A percentile compares a stretch with the other conserved stretches of the same genome.
Conservation (phyloP, 2,888 invertebrate genomes). For the Euspilapteryx auroguttella region DNA sequence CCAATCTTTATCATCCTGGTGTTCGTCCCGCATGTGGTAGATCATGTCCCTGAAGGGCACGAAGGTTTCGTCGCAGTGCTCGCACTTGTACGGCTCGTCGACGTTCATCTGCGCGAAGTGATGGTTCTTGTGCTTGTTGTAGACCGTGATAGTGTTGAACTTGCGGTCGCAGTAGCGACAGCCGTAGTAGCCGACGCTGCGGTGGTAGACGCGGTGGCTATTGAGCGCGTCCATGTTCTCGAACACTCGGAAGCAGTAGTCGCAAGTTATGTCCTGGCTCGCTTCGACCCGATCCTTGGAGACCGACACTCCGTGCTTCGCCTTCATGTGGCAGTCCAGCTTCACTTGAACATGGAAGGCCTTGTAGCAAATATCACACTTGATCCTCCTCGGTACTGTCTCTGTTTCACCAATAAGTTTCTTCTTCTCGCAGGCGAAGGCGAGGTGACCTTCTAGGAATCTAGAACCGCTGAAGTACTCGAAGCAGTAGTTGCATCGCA, state of each 20-base stretch:
- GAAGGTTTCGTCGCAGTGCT: slow-evolving; percentile 57
- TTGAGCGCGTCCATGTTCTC: slow-evolving; percentile 39
- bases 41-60: slow-evolving; percentile 55
- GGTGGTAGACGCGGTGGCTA: slow-evolving; percentile 43
- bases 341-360: slow-evolving; percentile 52
- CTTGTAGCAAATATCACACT: slow-evolving; percentile 49
- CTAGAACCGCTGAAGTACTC: slow-evolving; percentile 41
- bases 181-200: slow-evolving; percentile 39
- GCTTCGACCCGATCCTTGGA: slow-evolving; percentile 20
- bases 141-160: slow-evolving; percentile 46
- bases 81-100: slow-evolving; percentile 47
- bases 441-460: slow-evolving; percentile 48
- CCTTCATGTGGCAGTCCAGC: slow-evolving; percentile 45
- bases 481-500: slow-evolving; percentile 52
- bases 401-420: slow-evolving; percentile 43
- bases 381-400: slow-evolving; percentile 34
- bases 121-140: slow-evolving; percentile 53
- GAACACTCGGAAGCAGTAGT: slow-evolving; percentile 49
- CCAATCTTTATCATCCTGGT: slow-evolving; percentile 50
- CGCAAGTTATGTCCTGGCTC: slow-evolving; percentile 36
- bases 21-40: slow-evolving; percentile 45
- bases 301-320: slow-evolving; percentile 30
- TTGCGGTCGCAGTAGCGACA: slow-evolving; percentile 54
- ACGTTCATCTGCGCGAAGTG: slow-evolving; percentile 37
- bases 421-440: slow-evolving; percentile 43